Conservation (phyloP, 2,797 vertebrate species). For the Micropoecilia bifurca region DNA sequence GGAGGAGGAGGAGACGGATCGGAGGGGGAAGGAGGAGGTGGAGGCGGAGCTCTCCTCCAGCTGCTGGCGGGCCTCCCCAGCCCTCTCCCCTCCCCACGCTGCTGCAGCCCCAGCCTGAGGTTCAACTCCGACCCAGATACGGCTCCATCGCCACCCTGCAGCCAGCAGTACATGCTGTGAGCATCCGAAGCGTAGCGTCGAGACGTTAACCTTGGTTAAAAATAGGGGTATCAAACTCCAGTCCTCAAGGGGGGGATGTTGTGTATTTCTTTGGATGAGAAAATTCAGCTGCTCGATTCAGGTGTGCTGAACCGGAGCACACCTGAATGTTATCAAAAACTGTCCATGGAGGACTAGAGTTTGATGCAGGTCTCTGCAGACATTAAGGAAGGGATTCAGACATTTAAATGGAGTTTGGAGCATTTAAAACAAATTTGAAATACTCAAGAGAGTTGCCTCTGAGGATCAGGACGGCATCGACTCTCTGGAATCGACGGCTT, state of each 20-base stretch:
- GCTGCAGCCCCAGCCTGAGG: constrained; percentile 92
- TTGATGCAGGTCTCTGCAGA: not conserved
- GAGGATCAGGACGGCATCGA: not conserved
- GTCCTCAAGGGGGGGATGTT: not conserved
- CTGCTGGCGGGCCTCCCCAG: constrained; percentile 90
- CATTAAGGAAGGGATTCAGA: not conserved
- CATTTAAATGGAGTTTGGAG: not conserved
- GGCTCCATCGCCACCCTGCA: constrained; percentile 92
- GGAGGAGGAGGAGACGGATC: constrained; percentile 17
- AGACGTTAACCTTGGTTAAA: not conserved
- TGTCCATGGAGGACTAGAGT: not conserved
- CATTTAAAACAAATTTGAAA: not conserved
- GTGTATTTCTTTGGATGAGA: not conserved
- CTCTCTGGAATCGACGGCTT: not conserved
- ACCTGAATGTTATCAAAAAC: not conserved
- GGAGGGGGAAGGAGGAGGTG: constrained; percentile 74
- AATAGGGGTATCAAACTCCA: not conserved
- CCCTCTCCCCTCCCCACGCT: constrained; percentile 91
- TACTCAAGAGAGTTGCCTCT: not conserved
- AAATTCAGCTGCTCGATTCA: not conserved
- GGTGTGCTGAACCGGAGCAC: not conserved
- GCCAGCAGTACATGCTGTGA: constrained; percentile 83
- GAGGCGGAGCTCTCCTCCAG: constrained; percentile 82
- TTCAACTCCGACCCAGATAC: constrained; percentile 92
- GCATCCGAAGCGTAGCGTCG: constrained; percentile 14